Conservation (phyloP, 2,113 vertebrate species). For the Ptychochromis oligacanthus region DNA sequence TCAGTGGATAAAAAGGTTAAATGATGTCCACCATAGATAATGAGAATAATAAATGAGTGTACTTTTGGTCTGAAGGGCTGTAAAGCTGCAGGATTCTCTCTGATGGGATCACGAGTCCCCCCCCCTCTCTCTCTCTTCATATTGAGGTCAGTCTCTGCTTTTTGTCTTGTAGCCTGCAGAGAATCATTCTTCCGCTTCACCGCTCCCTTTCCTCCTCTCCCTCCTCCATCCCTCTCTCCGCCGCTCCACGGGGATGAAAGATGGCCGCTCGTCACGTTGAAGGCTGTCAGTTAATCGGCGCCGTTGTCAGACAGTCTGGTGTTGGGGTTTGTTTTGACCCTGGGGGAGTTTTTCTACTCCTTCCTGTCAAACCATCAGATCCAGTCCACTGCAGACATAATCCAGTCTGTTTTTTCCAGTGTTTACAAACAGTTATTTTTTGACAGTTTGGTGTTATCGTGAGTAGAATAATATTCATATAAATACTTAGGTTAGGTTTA, state of each 20-base stretch:
- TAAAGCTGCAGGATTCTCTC: neutral
- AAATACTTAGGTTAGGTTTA: neutral
- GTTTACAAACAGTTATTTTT: neutral
- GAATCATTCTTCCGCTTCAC: slow-evolving; percentile 62
- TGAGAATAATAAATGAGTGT: neutral
- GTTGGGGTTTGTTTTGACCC: slow-evolving; percentile 11
- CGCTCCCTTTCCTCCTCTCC: slow-evolving; percentile 40
- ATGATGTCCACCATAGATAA: neutral
- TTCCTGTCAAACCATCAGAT: slow-evolving; percentile 25
- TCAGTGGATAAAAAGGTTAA: neutral
- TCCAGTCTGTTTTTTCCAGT: neutral
- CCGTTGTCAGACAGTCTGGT: slow-evolving; percentile 1
- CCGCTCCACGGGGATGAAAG: slow-evolving; percentile 40
- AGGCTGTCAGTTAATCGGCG: slow-evolving; percentile 42
- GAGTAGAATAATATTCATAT: neutral
- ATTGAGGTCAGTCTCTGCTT: slow-evolving; percentile 70
- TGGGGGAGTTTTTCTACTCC: neutral
- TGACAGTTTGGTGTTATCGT: neutral
- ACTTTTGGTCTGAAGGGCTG: neutral
- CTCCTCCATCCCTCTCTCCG: slow-evolving; percentile 21
- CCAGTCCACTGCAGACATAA: neutral
- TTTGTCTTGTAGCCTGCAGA: slow-evolving; percentile 66
- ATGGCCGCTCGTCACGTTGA: slow-evolving; percentile 35
- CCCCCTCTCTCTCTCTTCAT: slow-evolving; percentile 1
- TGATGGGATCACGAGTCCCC: slow-evolving; percentile 1